Base-by-base conservation (phyloP, 2,797 vertebrate species). In the Ctenosaura bakeri region DNA sequence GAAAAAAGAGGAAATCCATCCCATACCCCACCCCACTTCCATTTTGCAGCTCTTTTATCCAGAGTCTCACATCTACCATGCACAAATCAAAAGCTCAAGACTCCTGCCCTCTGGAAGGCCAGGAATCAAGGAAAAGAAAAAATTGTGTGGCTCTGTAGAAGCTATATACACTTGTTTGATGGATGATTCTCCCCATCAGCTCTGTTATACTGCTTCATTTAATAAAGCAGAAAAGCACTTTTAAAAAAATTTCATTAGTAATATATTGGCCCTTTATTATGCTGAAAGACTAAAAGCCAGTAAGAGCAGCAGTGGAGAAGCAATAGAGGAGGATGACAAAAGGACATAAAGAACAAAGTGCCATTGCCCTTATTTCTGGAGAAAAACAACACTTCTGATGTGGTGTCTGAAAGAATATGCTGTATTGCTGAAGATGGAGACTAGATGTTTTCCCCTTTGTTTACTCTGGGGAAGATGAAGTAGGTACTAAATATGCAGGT, bases 401-500 rank as follows among this genome's bases (percentile, higher is more conserved):
- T 91, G 92, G 5, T 92, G 83, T 64, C 89, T 82, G 86, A 42
- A 76, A 92, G 89, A 89, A 18, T 71, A 91, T 66, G 42, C 42
- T 46, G 46, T 88, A 92, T 92, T 52, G 59, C 89, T 85, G 92
- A 93, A 94, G 95, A 94, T 93, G 86, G 91, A 66, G 69, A 38
- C 3, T 80, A 14, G 83, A 92, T 95, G 92, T 74, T 69, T 71
- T n/a, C 9, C 1, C 92, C 94, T 96, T 94, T 95, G 92, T 94
- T 91, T 95, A 93, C 87, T 46, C 59, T 91, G 81, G 90, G 90
- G 91, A 94, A 93, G 95, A 94, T 95, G 93, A 95, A 95, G 93
- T 92, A 95, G 89, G 92, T 94, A 96, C 95, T 96, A 96, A 93
- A 93, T 87, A 95, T 95, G 91, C 91, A 94, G 94, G 92, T 95